Evolutionary conservation across 92 coral and sea anemone genomes (phyloP).

Genomic region (Actinernus sp.): DNA sequence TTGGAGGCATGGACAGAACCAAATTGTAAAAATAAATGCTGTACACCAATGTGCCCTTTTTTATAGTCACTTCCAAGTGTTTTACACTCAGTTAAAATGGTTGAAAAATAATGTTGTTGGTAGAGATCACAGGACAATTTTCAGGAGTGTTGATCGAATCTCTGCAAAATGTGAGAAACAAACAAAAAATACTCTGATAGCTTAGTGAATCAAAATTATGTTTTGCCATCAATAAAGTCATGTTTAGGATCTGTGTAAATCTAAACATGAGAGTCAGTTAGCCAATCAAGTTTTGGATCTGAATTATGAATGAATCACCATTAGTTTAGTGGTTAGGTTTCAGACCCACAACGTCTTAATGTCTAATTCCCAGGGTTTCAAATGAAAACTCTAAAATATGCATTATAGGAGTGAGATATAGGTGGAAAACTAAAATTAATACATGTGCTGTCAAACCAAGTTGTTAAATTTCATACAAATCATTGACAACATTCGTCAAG

Average conservation of each 20-base stretch:
- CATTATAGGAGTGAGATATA: background rate
- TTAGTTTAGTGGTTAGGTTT: background rate
- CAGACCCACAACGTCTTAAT: background rate
- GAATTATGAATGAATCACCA: background rate
- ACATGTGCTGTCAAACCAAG: background rate
- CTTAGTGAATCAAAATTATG: too few relatives aligned
- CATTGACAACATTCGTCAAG: background rate
- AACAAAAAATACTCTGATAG: too few relatives aligned
- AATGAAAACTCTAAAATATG: background rate
- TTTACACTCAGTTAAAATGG: too few relatives aligned
- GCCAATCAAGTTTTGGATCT: background rate
- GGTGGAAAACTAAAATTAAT: background rate
- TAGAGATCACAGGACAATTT: too few relatives aligned
- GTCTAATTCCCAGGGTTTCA: background rate
- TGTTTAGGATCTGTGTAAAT: background rate
- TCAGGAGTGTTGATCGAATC: too few relatives aligned
- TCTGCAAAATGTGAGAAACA: too few relatives aligned
- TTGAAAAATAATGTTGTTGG: too few relatives aligned
- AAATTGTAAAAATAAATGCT: too few relatives aligned
- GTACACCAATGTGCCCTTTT: too few relatives aligned
- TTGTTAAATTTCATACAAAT: background rate
- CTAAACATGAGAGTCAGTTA: background rate
- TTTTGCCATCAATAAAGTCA: background rate
- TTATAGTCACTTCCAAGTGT: too few relatives aligned
- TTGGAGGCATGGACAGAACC: too few relatives aligned